Base-by-base conservation (phyloP, 2,888 invertebrate genomes). In the Eristalis arbustorum region DNA sequence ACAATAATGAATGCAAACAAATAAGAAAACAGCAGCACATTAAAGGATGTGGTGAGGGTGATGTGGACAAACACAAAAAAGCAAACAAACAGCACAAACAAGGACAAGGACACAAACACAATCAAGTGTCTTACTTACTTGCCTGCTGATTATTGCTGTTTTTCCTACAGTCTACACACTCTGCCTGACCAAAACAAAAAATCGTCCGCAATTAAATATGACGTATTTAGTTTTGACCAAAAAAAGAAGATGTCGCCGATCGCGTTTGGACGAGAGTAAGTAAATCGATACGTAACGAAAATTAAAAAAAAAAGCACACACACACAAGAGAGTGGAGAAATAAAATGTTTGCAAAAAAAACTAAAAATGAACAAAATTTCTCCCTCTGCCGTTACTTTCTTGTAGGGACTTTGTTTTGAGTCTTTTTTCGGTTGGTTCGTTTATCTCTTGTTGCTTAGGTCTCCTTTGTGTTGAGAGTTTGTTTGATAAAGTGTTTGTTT, bases 41-140 rank as follows among this genome's bases (percentile, higher is more conserved):
- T 64, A 18, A 31, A 25, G 49, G 37, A 72, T 22, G 61, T 14
- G 42, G 11, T 14, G 59, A 40, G n/a, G 28, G 31, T 31, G 23
- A n/a, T 8, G 18, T 31, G 22, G 61, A n/a, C 57, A 57, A 25
- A 25, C 1, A 25, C 25, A 2, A 2, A 57, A 61, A 62, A 22
- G 57, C 42, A 75, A 59, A 71, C 31, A 63, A 71, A 77, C 81
- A 85, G 77, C 85, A 82, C 81, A 83, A 83, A 87, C 75, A 87
- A 87, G 87, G 87, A 87, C 87, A 79, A 79, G 77, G 83, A 87
- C 83, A 87, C 67, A 82, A 87, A 87, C 83, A 87, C 87, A 74
- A 42, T 77, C 69, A 76, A 80, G 73, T 82, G 80, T 63, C 37
- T 73, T 77, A 87, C 87, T 87, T 87, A 87, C 87, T 79, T 87